Evolutionary conservation across 2,888 invertebrate genomes (phyloP).

Genomic region (Tuberolachnus salignus): DNA sequence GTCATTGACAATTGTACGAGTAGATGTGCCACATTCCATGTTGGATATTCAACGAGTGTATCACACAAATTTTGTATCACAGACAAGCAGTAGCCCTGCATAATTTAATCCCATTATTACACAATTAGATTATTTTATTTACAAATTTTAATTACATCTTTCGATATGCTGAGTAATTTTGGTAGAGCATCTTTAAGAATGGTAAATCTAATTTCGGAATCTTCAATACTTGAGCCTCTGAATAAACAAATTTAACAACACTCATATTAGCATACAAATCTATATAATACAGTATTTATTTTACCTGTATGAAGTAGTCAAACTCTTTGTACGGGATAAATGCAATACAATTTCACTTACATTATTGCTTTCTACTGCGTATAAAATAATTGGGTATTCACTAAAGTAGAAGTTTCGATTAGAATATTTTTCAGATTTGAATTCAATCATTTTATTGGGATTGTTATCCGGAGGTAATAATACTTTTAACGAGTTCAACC

Average conservation of each 20-base stretch:
- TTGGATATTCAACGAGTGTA: conserved; percentile 74
- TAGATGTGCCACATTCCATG: conserved; percentile 86
- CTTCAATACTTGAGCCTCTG: conserved; percentile 70
- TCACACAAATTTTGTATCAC: conserved; percentile 83
- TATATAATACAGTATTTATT: not conserved
- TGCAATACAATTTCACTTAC: conserved; percentile 76
- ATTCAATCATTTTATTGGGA: conserved; percentile 76
- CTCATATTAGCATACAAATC: conserved; percentile 6
- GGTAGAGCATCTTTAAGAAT: conserved; percentile 78
- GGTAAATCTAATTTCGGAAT: conserved; percentile 74
- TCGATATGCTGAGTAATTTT: conserved; percentile 73
- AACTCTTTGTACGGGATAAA: conserved; percentile 75
- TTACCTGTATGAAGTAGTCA: conserved; percentile 77
- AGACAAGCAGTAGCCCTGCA: conserved; percentile 70
- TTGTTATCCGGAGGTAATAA: conserved; percentile 66
- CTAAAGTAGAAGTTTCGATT: conserved; percentile 74
- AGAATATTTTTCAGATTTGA: conserved; percentile 75
- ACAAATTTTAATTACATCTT: conserved; percentile 70
- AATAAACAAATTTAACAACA: conserved; percentile 70
- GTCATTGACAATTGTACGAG: conserved; percentile 78
- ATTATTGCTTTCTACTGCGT: conserved; percentile 66
- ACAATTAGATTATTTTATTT: not conserved
- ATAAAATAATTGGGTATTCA: conserved; percentile 80
- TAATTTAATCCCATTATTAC: conserved; percentile 54
- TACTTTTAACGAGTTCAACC: conserved; percentile 54